Conservation (phyloP, 2,797 vertebrate species). For the Erethizon dorsatum region DNA sequence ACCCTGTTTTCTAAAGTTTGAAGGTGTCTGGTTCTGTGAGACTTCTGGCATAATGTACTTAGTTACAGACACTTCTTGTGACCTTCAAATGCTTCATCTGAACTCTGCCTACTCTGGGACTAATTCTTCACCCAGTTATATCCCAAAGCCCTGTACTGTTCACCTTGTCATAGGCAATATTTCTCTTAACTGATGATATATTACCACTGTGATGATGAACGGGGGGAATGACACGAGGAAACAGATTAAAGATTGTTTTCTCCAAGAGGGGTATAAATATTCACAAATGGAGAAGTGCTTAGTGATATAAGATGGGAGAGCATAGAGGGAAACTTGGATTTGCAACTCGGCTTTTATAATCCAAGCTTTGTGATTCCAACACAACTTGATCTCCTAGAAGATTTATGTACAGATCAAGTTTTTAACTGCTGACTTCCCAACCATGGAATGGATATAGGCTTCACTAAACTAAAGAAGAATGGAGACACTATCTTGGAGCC, state of each 20-base stretch:
- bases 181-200: neutral
- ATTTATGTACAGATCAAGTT: neutral
- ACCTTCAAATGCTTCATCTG: neutral
- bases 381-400: neutral
- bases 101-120: neutral
- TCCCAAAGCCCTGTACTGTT: neutral
- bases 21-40: neutral
- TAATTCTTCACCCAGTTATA: neutral
- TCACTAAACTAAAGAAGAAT: neutral
- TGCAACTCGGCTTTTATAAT: neutral
- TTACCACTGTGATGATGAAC: neutral
- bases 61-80: neutral
- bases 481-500: neutral
- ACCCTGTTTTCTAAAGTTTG: neutral
- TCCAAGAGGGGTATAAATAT: neutral
- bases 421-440: slow-evolving; percentile 52
- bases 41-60: neutral
- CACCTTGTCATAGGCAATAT: neutral
- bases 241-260: neutral
- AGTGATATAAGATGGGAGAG: neutral
- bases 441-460: neutral
- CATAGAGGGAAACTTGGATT: neutral
- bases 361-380: neutral
- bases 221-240: neutral
- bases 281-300: neutral